These are phyloP conservation scores for Dendrocopos noguchii DNA, from an alignment of 2,113 vertebrate species.

Conservation along the genomic window DNA sequence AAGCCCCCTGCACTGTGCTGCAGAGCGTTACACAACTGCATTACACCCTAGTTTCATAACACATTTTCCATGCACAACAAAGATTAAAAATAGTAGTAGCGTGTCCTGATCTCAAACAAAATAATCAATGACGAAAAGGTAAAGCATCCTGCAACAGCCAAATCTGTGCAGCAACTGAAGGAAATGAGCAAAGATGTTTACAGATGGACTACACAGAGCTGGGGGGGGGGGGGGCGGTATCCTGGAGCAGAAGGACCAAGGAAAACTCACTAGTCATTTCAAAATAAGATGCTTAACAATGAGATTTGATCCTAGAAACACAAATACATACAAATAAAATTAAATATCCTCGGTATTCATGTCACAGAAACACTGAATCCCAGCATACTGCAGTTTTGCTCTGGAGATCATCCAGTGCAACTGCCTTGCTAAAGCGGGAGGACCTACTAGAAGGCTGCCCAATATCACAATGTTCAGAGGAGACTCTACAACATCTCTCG, in stretches of 20 bases:
- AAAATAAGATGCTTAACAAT: not conserved
- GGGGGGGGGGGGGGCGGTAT: fast-evolving
- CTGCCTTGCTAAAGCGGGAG: too few relatives aligned
- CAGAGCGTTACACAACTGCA: not conserved
- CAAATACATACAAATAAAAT: not conserved
- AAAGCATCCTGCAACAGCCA: not conserved
- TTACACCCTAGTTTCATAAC: not conserved
- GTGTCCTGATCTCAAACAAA: not conserved
- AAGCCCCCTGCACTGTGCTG: not conserved
- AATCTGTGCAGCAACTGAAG: not conserved
- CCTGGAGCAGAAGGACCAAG: not conserved
- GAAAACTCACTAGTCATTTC: not conserved
- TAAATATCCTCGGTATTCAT: fast-evolving
- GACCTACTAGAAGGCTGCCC: too few relatives aligned
- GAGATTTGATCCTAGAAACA: not conserved
- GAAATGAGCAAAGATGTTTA: not conserved
- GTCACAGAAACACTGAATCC: too few relatives aligned
- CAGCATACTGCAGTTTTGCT: too few relatives aligned
- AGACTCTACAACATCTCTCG: too few relatives aligned
- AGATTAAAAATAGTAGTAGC: conserved; percentile 14
- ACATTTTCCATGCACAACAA: not conserved
- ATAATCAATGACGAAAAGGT: not conserved
- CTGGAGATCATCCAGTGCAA: too few relatives aligned
- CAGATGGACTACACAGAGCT: fast-evolving
- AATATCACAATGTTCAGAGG: too few relatives aligned